Percentiles rank a stretch among this genome's conserved stretches.
Evolutionary conservation across 2,797 vertebrate genomes (phyloP).

Genomic region (Microcaecilia unicolor): DNA sequence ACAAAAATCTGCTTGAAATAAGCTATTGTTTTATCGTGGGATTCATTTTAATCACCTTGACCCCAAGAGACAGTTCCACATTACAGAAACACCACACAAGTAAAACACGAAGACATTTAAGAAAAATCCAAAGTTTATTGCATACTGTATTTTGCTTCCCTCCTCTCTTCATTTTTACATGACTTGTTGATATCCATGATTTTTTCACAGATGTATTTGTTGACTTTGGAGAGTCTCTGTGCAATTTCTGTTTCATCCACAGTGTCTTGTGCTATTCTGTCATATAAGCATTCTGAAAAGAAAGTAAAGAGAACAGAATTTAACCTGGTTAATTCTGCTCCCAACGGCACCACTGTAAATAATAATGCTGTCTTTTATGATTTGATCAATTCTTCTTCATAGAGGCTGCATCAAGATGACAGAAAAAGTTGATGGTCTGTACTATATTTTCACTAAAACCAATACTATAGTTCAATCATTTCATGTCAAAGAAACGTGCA

Average conservation of each 20-base stretch:
- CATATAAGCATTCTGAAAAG: slow-evolving; percentile 86
- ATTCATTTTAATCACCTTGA: not conserved
- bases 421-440: too few species aligned
- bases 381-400: too few species aligned
- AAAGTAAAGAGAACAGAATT: slow-evolving; percentile 31
- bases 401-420: too few species aligned
- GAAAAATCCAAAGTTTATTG: slow-evolving; percentile 69
- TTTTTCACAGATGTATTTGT: slow-evolving; percentile 99
- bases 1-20: slow-evolving; percentile 11
- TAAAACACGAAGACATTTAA: slow-evolving; percentile 53
- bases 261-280: slow-evolving; percentile 97
- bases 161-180: slow-evolving; percentile 97
- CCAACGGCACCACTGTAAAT: too few species aligned
- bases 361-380: not conserved
- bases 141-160: slow-evolving; percentile 87
- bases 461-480: too few species aligned
- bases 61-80: slow-evolving; percentile 17
- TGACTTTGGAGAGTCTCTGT: slow-evolving; percentile 98
- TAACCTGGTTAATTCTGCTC: slow-evolving; percentile 23
- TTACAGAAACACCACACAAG: slow-evolving; percentile 39
- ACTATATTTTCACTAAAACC: too few species aligned
- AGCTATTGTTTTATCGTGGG: not conserved
- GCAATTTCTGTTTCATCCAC: slow-evolving; percentile 96
- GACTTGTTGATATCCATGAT: slow-evolving; percentile 99
- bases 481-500: too few species aligned